Base-by-base conservation (phyloP, 2,113 vertebrate species). In the Urocitellus parryii region DNA sequence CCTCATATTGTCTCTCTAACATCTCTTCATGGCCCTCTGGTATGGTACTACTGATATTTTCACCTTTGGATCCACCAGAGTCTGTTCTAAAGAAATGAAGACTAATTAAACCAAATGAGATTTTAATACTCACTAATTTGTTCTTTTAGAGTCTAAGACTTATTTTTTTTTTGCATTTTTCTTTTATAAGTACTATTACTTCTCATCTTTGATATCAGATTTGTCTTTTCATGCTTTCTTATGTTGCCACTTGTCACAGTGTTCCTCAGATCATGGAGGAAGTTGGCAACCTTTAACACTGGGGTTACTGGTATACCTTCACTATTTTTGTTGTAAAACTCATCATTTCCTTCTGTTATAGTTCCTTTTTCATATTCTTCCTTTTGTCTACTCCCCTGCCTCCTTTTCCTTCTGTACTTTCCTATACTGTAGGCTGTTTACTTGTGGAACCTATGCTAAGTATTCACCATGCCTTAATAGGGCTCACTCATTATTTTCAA, bases 101-200 rank as follows among this genome's bases (percentile, higher is more conserved):
- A 11, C 37, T 82, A 80, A 72, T 4, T 90, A 84, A 95, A 72
- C 27, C 29, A 89, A 91, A 70, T 76, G 81, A 97, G 48, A 92
- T 58, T 94, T 96, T 78, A 81, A 29, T 97, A 82, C 72, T 96
- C 58, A 91, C 11, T 82, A 63, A 87, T 84, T 53, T 87, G 13
- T 77, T 39, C 5, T 17, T 95, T 97, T 81, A 61, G 70, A 67
- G 88, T 90, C 45, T 67, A 70, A 95, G 81, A 68, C 48, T 85
- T n/a, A 22, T 84, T 88, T 79, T 18, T 48, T 51, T 82, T 27
- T 96, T 73, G 0, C n/a, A 91, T 65, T 95, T 97, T 95, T 63
- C 42, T 45, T 94, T 90, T 91, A 39, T 84, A 74, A 63, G 24
- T 86, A 72, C 20, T 67, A 45, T 78, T 63, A 65, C 77, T 70